Evolutionary conservation across 2,113 vertebrate genomes (phyloP), one percentile per base, ranked within the genome.

Genomic region (Trogon melanurus): DNA sequence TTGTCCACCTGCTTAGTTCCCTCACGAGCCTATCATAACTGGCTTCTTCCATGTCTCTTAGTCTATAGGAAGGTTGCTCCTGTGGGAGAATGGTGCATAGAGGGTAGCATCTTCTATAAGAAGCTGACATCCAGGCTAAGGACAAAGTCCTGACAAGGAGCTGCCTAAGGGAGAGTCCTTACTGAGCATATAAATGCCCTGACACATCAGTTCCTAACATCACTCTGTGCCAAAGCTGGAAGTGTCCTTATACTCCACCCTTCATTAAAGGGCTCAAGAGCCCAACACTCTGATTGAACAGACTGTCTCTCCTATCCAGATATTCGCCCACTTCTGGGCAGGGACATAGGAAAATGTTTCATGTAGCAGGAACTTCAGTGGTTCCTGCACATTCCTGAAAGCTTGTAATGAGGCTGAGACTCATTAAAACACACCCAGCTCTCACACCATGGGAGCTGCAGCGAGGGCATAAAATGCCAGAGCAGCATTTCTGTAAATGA

Each of bases 291-390:
- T 89, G 32, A 38, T 1, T 67, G 80, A 93, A 84, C 69, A 94
- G 79, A 32, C 75, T 74, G 85, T 84, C 47, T 64, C 76, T 96
- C 1, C 53, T 81, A 32, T 95, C 84, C 95, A 96, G 95, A 95
- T 81, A 87, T 92, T 97, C 83, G 34, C 95, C 95, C 93, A 95
- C 91, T 93, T 91, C 53, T 95, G 93, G 94, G 95, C 93, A 95
- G 76, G 73, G 84, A 89, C 53, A 61, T 57, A 89, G 94, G 95
- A 97, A 97, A 97, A 92, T 95, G 47, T 96, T 93, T 78, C 73
- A 1, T 69, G 48, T 65, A 95, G 65, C 53, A 93, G 91, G 83
- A 93, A 89, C 86, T 92, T 94, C 27, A 91, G 88, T 1, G 0
- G 80, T 92, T 94, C 91, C 88, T 91, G 82, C 56, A 93, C 56